Conservation (phyloP, 1,140 invertebrate genomes). For the Trachelipus rathkii region DNA sequence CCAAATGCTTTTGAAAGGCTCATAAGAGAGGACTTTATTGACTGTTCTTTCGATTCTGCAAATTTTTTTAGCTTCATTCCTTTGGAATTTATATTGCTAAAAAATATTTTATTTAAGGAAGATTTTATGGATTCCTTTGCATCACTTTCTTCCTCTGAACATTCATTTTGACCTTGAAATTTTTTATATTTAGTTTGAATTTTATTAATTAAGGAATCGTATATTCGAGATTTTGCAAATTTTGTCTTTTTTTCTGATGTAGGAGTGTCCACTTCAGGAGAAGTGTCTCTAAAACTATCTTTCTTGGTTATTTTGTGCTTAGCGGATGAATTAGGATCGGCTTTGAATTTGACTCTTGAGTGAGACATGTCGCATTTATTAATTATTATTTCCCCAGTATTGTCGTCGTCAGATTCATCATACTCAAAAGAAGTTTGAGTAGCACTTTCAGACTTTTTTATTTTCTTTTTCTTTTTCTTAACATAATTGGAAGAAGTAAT, state of each 20-base stretch:
- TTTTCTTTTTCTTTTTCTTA: not conserved
- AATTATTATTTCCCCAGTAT: not conserved
- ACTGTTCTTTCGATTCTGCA: not conserved
- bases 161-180: not conserved
- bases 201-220: not conserved
- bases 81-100: not conserved
- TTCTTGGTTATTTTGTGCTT: not conserved
- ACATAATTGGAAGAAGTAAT: not conserved
- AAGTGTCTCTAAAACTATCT: not conserved
- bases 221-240: not conserved
- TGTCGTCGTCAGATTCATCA: not conserved
- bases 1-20: not conserved
- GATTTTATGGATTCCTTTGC: not conserved
- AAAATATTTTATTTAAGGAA: slow-evolving; percentile 1
- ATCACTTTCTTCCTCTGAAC: not conserved
- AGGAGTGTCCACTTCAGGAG: not conserved
- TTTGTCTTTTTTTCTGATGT: slow-evolving; percentile 1
- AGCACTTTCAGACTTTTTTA: not conserved
- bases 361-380: not conserved
- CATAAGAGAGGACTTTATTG: not conserved
- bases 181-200: not conserved
- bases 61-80: not conserved
- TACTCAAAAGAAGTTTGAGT: not conserved
- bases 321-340: not conserved
- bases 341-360: not conserved